A percentile compares a stretch with the other conserved stretches of the same genome.
These are phyloP conservation scores for Agrypnus murinus DNA, from an alignment of 2,888 invertebrate genomes.

Conservation along the genomic window DNA sequence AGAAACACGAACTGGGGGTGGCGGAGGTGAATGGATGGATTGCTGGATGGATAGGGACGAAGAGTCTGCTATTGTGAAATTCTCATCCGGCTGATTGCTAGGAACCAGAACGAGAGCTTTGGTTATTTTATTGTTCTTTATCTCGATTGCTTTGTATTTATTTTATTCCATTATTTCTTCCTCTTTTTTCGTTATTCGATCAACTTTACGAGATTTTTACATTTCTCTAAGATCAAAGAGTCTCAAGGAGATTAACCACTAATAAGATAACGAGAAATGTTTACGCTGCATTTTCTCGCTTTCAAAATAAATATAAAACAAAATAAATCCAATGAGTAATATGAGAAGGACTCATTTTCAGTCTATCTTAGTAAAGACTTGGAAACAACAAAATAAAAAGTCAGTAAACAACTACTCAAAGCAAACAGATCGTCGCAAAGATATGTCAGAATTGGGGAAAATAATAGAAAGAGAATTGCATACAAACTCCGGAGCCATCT, in stretches of 20 bases:
- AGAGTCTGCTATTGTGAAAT: slow-evolving; percentile 22
- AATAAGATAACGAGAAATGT: background rate
- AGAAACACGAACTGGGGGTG: slow-evolving; percentile 38
- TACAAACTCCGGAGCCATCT: slow-evolving; percentile 38
- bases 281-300: too few species aligned
- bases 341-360: slow-evolving; percentile 11
- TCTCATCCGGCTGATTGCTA: slow-evolving; percentile 6
- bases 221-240: background rate
- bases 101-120: slow-evolving; percentile 12
- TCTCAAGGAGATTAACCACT: background rate
- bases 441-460: slow-evolving; percentile 38
- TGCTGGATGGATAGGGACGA: slow-evolving; percentile 28
- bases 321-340: background rate
- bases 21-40: too few species aligned
- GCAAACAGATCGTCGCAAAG: slow-evolving; percentile 44
- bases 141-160: slow-evolving; percentile 18
- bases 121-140: slow-evolving; percentile 21
- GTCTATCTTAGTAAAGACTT: slow-evolving; percentile 10
- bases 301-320: too few species aligned
- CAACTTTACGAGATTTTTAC: background rate
- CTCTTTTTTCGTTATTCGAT: slow-evolving; percentile 1
- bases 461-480: slow-evolving; percentile 47
- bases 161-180: slow-evolving; percentile 12
- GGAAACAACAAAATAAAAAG: slow-evolving; percentile 28
- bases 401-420: slow-evolving; percentile 40